Percentiles rank a stretch among this genome's conserved stretches.
These are phyloP conservation scores for Myotis pilosus DNA, from an alignment of 2,797 vertebrate species.

Conservation along the genomic window DNA sequence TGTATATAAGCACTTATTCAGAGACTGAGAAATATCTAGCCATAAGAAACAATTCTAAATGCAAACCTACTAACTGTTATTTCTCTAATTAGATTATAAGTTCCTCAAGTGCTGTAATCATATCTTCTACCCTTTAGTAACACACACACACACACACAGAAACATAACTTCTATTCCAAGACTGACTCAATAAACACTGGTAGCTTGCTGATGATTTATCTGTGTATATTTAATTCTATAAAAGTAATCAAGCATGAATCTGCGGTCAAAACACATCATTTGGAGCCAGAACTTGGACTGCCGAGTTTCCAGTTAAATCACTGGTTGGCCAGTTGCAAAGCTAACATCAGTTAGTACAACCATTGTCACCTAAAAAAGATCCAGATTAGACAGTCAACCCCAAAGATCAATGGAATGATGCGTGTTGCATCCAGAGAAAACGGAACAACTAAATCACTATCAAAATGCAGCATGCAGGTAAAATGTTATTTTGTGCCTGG, in stretches of 20 bases:
- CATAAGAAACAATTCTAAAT: neutral
- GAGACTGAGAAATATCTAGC: neutral
- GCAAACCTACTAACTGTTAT: neutral
- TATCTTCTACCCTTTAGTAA: neutral
- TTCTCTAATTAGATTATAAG: neutral
- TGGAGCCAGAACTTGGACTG: neutral
- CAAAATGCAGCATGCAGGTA: neutral
- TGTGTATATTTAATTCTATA: neutral
- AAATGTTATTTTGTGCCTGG: neutral
- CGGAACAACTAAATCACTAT: neutral
- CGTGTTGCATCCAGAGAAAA: neutral
- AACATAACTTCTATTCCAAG: neutral
- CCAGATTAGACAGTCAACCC: neutral
- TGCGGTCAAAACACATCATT: neutral
- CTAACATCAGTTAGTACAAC: neutral
- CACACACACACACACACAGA: neutral
- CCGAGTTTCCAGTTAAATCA: neutral
- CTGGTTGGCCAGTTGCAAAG: neutral
- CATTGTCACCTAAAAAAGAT: neutral
- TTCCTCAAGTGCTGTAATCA: neutral
- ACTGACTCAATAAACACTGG: neutral
- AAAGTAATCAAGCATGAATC: constrained; percentile 1
- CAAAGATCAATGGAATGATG: neutral
- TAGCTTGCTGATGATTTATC: neutral
- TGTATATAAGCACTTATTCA: neutral